These are phyloP conservation scores for Spicauda simplicius DNA, from an alignment of 2,888 invertebrate genomes.

Conservation along the genomic window DNA sequence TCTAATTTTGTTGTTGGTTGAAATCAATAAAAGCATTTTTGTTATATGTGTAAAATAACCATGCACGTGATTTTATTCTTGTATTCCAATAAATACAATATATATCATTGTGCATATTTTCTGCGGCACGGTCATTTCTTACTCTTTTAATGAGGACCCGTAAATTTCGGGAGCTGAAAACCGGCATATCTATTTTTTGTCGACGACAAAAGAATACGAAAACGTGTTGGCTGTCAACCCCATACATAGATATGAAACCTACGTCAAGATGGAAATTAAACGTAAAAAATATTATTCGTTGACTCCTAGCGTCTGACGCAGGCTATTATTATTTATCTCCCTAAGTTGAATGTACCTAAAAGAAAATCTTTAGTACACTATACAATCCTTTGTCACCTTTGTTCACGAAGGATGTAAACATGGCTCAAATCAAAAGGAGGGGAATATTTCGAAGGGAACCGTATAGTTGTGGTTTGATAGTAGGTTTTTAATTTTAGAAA, in stretches of 20 bases:
- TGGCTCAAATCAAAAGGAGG: conserved; percentile 8
- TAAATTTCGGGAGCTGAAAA: not conserved
- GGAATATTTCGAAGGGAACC: conserved; percentile 10
- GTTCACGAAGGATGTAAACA: conserved; percentile 21
- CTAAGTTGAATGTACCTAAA: conserved; percentile 8
- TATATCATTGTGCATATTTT: too few species aligned
- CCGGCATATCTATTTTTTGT: not conserved
- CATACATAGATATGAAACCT: conserved; percentile 9
- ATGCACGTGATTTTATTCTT: too few species aligned
- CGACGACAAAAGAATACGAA: conserved; percentile 8
- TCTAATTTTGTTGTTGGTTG: too few species aligned
- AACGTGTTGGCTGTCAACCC: conserved; percentile 1
- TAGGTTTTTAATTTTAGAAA: not conserved
- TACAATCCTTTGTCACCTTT: conserved; percentile 1
- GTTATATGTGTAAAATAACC: too few species aligned
- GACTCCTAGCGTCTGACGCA: not conserved
- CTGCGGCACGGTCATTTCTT: too few species aligned
- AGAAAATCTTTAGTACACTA: conserved; percentile 8
- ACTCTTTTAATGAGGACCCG: not conserved
- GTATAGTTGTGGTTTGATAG: not conserved
- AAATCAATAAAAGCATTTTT: too few species aligned
- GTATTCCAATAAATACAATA: too few species aligned
- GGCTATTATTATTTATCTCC: conserved; percentile 14
- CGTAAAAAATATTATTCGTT: conserved; percentile 16
- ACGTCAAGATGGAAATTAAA: conserved; percentile 11